Evolutionary conservation across 2,113 vertebrate genomes (phyloP), one percentile per base, ranked within the genome.

Genomic region (Archocentrus centrarchus): DNA sequence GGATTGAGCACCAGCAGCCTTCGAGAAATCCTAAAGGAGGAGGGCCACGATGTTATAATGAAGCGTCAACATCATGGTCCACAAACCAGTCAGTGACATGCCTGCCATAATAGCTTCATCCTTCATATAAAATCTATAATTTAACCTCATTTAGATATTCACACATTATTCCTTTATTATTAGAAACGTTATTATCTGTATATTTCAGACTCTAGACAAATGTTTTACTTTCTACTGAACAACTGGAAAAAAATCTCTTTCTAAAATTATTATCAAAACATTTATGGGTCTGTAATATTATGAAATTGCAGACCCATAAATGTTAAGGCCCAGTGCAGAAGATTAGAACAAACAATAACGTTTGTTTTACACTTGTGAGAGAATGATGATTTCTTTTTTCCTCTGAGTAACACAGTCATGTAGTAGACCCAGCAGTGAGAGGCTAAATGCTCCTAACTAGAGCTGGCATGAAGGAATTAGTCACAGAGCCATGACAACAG

Each of bases 391-490:
- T 70, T 66, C 18, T 24, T 39, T 39, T 15, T 13, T n/a, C 59
- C 11, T 55, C 47, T 22, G 10, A 60, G 55, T 8, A 64, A 79
- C 10, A 60, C 3, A 47, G 0, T 50, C 24, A 37, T 22, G 44
- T 11, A 63, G 55, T 17, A 58, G 20, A 53, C 80, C 60, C 64
- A 44, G 22, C 62, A 83, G 78, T 55, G 81, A 81, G 14, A 84
- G 8, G 11, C 79, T 59, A 73, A 85, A 62, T 2, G 0, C 70
- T n/a, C 10, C 0, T 87, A 87, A 92, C 80, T 5, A 47, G 44
- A 81, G 30, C 58, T 60, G 90, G 86, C 75, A 83, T 63, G 37
- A 83, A 82, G 37, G 59, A 86, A 88, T 91, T 92, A 89, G 86
- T 90, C 81, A 86, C 88, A 85, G 22, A 55, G 22, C 59, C 81